Percentiles rank a stretch among this genome's conserved stretches.
Conservation (phyloP, 2,888 invertebrate species). For the Polymixis flavicincta region DNA sequence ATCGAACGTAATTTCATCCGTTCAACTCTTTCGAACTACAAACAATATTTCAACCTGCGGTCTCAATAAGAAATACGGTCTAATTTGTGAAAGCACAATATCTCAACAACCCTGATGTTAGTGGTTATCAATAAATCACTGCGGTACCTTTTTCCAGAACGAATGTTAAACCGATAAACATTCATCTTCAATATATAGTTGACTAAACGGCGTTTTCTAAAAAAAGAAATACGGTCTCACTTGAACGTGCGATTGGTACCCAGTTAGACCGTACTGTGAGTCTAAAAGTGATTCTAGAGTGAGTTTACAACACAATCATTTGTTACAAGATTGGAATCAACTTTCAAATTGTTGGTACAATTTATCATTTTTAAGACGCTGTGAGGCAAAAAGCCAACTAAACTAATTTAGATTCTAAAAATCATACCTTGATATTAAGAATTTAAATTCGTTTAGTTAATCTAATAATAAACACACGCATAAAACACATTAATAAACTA, state of each 20-base stretch:
- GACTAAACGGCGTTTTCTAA: conserved; percentile 80
- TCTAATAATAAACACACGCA: not conserved
- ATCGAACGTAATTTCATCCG: conserved; percentile 25
- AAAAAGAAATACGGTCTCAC: conserved; percentile 79
- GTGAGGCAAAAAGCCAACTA: too few relatives aligned
- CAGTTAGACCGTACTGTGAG: conserved; percentile 62
- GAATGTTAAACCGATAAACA: conserved; percentile 81
- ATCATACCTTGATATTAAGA: not conserved
- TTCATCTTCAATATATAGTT: conserved; percentile 83
- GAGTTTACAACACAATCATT: conserved; percentile 52
- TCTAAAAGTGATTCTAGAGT: conserved; percentile 23
- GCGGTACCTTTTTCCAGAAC: conserved; percentile 72
- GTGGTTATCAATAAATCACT: conserved; percentile 75
- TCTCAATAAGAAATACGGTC: conserved; percentile 50
- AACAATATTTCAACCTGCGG: conserved; percentile 57
- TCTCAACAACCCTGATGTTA: conserved; percentile 65
- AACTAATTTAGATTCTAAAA: too few relatives aligned
- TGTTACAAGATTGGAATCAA: not conserved
- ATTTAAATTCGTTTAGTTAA: too few relatives aligned
- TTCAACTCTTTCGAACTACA: conserved; percentile 39
- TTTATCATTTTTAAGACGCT: not conserved
- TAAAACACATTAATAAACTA: not conserved
- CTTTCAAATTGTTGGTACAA: not conserved
- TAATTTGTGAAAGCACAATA: conserved; percentile 65
- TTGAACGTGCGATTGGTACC: conserved; percentile 77